A percentile compares a stretch with the other conserved stretches of the same genome.
phyloP scores from a whole-genome alignment of 2,888 invertebrate species.

The Sussaba pulchella region DNA sequence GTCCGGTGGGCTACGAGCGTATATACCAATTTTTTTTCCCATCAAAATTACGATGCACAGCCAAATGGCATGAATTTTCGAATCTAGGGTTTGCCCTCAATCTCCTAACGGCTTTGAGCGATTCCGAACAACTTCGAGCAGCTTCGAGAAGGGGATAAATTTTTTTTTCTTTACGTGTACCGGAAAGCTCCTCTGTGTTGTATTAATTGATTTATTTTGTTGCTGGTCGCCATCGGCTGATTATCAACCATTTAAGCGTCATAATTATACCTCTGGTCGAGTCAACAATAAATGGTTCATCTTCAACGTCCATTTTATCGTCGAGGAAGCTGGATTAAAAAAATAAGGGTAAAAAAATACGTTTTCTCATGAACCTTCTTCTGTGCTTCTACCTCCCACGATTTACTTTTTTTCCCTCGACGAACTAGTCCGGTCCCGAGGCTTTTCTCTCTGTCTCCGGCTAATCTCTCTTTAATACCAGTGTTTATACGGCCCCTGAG shows the following conservation, averaged over 20 bases:
- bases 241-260: not conserved
- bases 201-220: no score
- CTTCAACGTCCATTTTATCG: slow-evolving; percentile 30
- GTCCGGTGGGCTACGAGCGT: slow-evolving; percentile 11
- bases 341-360: slow-evolving; percentile 7
- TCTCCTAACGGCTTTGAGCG: no score
- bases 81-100: not conserved
- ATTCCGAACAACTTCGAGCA: no score
- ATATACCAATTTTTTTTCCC: slow-evolving; percentile 16
- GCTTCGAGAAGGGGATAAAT: no score
- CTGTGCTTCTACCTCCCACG: slow-evolving; percentile 22
- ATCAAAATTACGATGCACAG: not conserved
- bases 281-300: slow-evolving; percentile 9
- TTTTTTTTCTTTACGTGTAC: no score
- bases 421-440: slow-evolving; percentile 39
- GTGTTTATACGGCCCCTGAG: slow-evolving; percentile 57
- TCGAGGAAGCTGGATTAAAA: not conserved
- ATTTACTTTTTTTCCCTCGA: slow-evolving; percentile 32
- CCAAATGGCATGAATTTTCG: not conserved
- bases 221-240: not conserved
- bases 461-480: slow-evolving; percentile 60
- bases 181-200: no score
- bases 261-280: no score
- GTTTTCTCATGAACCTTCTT: slow-evolving; percentile 41
- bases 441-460: slow-evolving; percentile 44